A percentile compares a stretch with the other conserved stretches of the same genome.
These are phyloP conservation scores for Taxidea taxus DNA, from an alignment of 2,113 vertebrate species.

Conservation along the genomic window DNA sequence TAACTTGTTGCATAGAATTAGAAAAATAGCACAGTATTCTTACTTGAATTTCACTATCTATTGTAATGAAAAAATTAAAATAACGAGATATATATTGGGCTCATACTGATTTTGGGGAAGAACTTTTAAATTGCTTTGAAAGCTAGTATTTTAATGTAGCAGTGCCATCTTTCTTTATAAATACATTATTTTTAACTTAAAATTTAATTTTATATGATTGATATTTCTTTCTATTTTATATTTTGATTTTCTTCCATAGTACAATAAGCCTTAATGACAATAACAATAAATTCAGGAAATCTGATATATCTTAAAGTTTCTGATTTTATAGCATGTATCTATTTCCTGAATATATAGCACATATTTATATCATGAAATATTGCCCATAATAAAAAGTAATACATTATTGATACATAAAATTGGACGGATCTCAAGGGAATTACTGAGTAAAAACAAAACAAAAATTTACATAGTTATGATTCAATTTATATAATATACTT, in stretches of 20 bases:
- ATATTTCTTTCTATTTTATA: background rate
- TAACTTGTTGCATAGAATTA: background rate
- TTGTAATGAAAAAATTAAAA: background rate
- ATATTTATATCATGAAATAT: background rate
- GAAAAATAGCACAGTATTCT: background rate
- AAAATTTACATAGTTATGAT: background rate
- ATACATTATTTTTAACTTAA: background rate
- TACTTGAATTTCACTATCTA: background rate
- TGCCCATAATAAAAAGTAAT: background rate
- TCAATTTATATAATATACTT: background rate
- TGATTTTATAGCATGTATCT: background rate
- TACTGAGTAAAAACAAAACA: background rate
- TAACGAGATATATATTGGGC: background rate
- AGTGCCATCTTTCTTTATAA: background rate
- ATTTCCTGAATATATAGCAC: background rate
- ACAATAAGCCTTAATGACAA: background rate
- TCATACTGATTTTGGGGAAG: background rate
- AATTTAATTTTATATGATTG: background rate
- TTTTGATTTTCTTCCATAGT: background rate
- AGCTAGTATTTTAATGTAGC: background rate
- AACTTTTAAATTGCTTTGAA: background rate
- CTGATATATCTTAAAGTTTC: background rate
- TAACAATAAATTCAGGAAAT: background rate
- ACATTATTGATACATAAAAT: background rate
- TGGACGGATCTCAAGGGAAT: background rate